Conservation (phyloP, 2,113 vertebrate species). For the Anolis carolinensis region DNA sequence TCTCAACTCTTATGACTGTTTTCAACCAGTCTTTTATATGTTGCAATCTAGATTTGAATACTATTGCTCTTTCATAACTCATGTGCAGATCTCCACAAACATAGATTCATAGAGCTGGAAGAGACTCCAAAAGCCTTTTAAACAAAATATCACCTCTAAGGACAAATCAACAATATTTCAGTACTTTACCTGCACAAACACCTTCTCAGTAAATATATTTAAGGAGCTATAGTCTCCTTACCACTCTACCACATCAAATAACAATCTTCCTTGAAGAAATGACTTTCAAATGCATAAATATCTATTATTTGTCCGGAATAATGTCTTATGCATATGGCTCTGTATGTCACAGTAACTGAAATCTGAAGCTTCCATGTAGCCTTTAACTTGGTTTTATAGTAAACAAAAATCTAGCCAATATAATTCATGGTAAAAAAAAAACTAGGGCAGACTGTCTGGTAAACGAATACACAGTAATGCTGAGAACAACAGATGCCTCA, state of each 20-base stretch:
- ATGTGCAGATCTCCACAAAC: no score
- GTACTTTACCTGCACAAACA: conserved; percentile 4
- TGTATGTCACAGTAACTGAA: conserved; percentile 33
- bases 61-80: no score
- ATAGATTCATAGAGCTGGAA: no score
- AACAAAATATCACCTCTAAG: neutral
- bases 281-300: conserved; percentile 38
- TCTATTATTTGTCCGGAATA: conserved; percentile 39
- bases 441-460: conserved; percentile 60
- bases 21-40: no score
- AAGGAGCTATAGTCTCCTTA: conserved; percentile 10
- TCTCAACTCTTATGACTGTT: no score
- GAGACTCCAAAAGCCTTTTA: neutral
- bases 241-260: conserved; percentile 10
- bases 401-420: conserved; percentile 64
- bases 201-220: conserved; percentile 33
- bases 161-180: neutral
- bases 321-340: conserved; percentile 29
- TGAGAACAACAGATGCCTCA: conserved; percentile 59
- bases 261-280: conserved; percentile 19
- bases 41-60: no score
- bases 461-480: conserved; percentile 41
- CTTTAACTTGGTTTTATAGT: conserved; percentile 53
- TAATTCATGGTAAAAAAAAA: conserved; percentile 58
- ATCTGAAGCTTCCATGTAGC: conserved; percentile 36